A percentile compares a stretch with the other conserved stretches of the same genome.
Conservation (phyloP, 2,888 invertebrate species). For the Cryptocephalus primarius region DNA sequence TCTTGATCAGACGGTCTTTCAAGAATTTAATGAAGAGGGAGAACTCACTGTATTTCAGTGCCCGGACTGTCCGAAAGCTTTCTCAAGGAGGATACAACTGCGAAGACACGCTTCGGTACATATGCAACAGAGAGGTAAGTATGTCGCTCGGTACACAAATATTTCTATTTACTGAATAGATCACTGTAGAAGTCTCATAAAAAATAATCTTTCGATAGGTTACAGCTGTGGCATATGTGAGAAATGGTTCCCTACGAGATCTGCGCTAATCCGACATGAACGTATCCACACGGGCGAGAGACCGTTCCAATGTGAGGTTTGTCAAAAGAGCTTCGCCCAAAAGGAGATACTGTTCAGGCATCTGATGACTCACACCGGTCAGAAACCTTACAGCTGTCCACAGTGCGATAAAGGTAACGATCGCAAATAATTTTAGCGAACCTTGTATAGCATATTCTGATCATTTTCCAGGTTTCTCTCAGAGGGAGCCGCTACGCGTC, state of each 20-base stretch:
- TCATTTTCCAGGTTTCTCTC: conserved; percentile 43
- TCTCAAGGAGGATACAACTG: conserved; percentile 47
- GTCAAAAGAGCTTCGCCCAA: conserved; percentile 59
- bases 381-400: conserved; percentile 55
- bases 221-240: conserved; percentile 51
- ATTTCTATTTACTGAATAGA: no score
- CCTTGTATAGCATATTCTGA: background rate
- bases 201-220: conserved; percentile 24
- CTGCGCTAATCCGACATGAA: conserved; percentile 57
- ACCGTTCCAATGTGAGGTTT: conserved; percentile 44
- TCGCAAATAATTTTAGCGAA: no score
- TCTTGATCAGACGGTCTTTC: background rate
- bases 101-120: conserved; percentile 52
- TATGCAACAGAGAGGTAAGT: conserved; percentile 40
- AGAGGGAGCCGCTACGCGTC: conserved; percentile 53
- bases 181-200: no score
- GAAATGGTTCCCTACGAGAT: conserved; percentile 55
- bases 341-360: conserved; percentile 57
- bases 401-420: conserved; percentile 45
- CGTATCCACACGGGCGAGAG: conserved; percentile 54
- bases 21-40: conserved; percentile 29
- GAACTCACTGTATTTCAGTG: conserved; percentile 45
- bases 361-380: conserved; percentile 46
- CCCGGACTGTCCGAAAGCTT: conserved; percentile 51
- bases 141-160: no score